Base-by-base conservation (phyloP, 2,888 invertebrate species). In the Alloscopus bannaensis region DNA sequence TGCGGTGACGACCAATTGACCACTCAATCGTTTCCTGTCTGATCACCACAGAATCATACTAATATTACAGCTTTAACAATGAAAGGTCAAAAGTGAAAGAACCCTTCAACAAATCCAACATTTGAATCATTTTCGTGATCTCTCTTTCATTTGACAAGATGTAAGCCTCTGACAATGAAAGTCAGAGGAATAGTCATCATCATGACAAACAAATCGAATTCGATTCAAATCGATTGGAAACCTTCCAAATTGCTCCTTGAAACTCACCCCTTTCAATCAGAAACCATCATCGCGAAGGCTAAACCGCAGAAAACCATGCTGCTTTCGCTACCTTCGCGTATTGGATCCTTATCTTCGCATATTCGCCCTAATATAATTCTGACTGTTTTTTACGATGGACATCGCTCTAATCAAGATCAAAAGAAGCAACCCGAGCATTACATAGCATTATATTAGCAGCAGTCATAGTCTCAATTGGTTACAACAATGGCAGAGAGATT, bases 391-490 rank as follows among this genome's bases (percentile, higher is more conserved):
- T 72, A 64, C 64, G 52, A 72, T 64, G 62, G 72, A 64, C 72
- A 72, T 72, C 62, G n/a, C n/a, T 72, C 72, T 55, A 64, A 72
- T 72, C 72, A 72, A 72, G 64, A 72, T 72, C 64, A 64, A 16
- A 42, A 16, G 57, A n/a, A n/a, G n/a, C n/a, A n/a, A n/a, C n/a
- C n/a, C n/a, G n/a, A n/a, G n/a, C n/a, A n/a, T n/a, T n/a, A n/a
- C n/a, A n/a, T n/a, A n/a, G n/a, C n/a, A n/a, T n/a, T n/a, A n/a
- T n/a, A n/a, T n/a, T n/a, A n/a, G n/a, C n/a, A n/a, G n/a, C n/a
- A n/a, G n/a, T n/a, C n/a, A n/a, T n/a, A n/a, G n/a, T n/a, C n/a
- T n/a, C n/a, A n/a, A n/a, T n/a, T n/a, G n/a, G n/a, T n/a, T n/a
- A n/a, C n/a, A n/a, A n/a, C n/a, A n/a, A n/a, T n/a, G n/a, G n/a